These are phyloP conservation scores for Hypothenemus hampei DNA, from an alignment of 1,140 invertebrate genomes.

Conservation along the genomic window DNA sequence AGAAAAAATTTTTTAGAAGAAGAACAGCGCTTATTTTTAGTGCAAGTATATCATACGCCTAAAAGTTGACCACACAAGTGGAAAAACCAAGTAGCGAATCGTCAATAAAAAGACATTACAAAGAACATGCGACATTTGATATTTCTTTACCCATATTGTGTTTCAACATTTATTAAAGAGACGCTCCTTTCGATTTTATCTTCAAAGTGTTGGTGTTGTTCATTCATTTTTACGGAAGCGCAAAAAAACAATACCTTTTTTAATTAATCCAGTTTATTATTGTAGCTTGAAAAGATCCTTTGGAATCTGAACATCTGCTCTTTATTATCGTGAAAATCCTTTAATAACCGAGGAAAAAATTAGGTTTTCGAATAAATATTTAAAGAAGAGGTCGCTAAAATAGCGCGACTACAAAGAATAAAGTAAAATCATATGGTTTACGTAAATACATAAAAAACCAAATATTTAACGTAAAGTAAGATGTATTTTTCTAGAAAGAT, in stretches of 20 bases:
- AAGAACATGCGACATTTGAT: conserved; percentile 9
- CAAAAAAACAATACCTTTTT: neutral
- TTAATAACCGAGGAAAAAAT: conserved; percentile 2
- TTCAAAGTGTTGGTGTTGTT: too few species aligned
- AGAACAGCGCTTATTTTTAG: neutral
- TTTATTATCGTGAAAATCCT: conserved; percentile 11
- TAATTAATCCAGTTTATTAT: too few species aligned
- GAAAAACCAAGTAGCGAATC: neutral
- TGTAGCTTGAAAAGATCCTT: too few species aligned
- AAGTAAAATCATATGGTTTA: conserved; percentile 13
- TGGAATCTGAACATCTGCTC: too few species aligned
- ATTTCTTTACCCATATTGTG: conserved; percentile 9
- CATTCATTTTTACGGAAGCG: too few species aligned
- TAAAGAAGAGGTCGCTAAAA: conserved; percentile 10
- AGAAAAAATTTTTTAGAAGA: neutral
- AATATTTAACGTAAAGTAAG: conserved; percentile 7
- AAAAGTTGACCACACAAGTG: neutral
- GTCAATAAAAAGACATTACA: conserved; percentile 10
- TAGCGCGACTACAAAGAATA: conserved; percentile 13
- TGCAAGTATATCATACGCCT: too few species aligned
- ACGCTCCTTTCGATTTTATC: too few species aligned
- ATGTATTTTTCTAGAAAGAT: too few species aligned
- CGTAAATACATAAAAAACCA: neutral
- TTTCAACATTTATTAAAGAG: conserved; percentile 2
- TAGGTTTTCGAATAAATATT: conserved; percentile 17